phyloP scores from a whole-genome alignment of 35 echinoderm and acorn worm genomes.

The Heliocidaris tuberculata region DNA sequence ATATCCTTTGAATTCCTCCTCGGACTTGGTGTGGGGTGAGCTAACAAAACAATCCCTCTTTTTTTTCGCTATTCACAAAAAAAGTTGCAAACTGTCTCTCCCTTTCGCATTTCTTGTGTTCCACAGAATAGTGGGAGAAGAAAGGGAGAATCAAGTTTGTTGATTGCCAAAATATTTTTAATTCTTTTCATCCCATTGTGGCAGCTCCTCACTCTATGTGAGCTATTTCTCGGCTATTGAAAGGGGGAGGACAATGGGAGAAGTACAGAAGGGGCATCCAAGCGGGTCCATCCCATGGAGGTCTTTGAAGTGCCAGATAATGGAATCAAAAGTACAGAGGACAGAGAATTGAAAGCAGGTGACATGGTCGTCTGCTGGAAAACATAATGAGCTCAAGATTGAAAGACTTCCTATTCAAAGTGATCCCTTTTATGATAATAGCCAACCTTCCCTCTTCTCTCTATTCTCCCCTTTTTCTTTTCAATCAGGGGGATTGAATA shows the following conservation, averaged over 20 bases:
- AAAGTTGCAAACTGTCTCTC: not conserved
- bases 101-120: not conserved
- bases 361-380: not conserved
- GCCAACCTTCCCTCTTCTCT: not conserved
- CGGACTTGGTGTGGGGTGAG: not conserved
- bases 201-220: not conserved
- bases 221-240: conserved; percentile 1
- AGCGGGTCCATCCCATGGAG: not conserved
- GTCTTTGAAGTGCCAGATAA: not conserved
- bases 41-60: not conserved
- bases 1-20: not conserved
- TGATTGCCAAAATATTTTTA: conserved; percentile 39
- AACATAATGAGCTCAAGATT: not conserved
- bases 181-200: conserved; percentile 38
- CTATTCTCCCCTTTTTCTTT: not conserved
- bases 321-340: not conserved
- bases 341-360: not conserved
- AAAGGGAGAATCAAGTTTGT: conserved; percentile 19
- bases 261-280: not conserved
- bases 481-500: not conserved
- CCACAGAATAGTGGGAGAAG: not conserved
- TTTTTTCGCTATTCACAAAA: not conserved
- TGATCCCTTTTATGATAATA: conserved; percentile 4
- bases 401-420: conserved; percentile 16
- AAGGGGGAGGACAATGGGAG: not conserved